phyloP scores from a whole-genome alignment of 2,797 vertebrate genomes.

The Synanceia verrucosa region DNA sequence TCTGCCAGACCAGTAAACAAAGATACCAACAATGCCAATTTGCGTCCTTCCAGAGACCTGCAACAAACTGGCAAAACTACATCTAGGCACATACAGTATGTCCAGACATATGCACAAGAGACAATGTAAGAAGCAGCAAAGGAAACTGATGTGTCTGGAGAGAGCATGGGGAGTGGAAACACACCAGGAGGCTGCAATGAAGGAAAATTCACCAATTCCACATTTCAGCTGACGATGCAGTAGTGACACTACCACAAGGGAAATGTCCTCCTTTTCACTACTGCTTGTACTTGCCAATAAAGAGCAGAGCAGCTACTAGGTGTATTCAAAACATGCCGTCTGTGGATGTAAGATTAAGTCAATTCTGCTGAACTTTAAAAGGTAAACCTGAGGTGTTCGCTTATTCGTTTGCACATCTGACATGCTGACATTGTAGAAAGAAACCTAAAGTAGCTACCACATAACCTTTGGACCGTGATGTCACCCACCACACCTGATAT shows the following conservation, averaged over 20 bases:
- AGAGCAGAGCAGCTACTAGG: neutral
- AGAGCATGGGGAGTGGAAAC: constrained; percentile 7
- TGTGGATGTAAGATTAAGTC: neutral
- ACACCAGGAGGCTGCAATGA: neutral
- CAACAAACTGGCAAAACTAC: constrained; percentile 7
- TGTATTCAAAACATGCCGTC: constrained; percentile 1
- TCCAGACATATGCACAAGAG: neutral
- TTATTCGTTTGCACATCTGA: constrained; percentile 4
- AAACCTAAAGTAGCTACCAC: neutral
- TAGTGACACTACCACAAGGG: constrained; percentile 9
- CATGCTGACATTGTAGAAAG: constrained; percentile 18
- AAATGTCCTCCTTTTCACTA: neutral
- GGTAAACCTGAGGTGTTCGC: constrained; percentile 1
- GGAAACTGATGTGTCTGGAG: neutral
- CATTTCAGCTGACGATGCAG: constrained; percentile 27
- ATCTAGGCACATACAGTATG: neutral
- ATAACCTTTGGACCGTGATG: constrained; percentile 55
- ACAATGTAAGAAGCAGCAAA: neutral
- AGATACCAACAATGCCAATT: constrained; percentile 29
- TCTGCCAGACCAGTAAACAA: constrained; percentile 49
- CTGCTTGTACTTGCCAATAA: constrained; percentile 7
- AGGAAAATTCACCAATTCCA: constrained; percentile 18
- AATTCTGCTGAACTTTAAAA: neutral
- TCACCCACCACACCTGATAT: constrained; percentile 32
- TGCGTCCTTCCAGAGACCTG: neutral